Base-by-base conservation (phyloP, 2,888 invertebrate species). In the Drosophila paucipuncta region DNA sequence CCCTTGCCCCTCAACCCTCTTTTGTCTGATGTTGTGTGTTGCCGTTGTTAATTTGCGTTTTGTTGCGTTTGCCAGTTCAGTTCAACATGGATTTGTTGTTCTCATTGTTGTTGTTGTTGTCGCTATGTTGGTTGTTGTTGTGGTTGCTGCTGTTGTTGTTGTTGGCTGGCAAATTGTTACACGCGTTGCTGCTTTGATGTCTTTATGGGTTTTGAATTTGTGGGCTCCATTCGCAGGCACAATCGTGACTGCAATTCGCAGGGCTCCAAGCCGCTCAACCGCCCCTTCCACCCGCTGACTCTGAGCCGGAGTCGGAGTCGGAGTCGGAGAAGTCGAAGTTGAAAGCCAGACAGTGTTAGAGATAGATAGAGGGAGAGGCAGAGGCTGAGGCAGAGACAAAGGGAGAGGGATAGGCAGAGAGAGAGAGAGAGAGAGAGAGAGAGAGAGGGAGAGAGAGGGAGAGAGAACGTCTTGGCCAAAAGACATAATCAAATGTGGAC, bases 401-500 rank as follows among this genome's bases (percentile, higher is more conserved):
- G 54, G 54, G 13, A 55, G n/a, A 11, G 2, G n/a, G 31, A n/a
- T 9, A 10, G 18, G 28, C 28, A 37, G 6, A 55, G 25, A 1
- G 33, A 25, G 39, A 43, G 50, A 13, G 22, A 37, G 50, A 58
- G 30, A 11, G 5, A 30, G 33, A 16, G 11, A 35, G 16, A 54
- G 53, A 0, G 31, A 22, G 22, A 22, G 4, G n/a, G 31, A 4
- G 18, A 37, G 18, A 28, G 55, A 1, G n/a, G 18, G 43, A 43
- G 43, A 13, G 22, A 37, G 50, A 58, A 39, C 47, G 49, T 39
- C 49, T 68, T 79, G 80, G 80, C 81, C 79, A 87, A 81, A 85
- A 88, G 87, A 88, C 88, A 89, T 89, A 85, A 89, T 89, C 88
- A 90, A 89, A 84, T 89, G 90, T 87, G 84, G 85, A 91, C 91